Evolutionary conservation across 2,113 vertebrate species (phyloP).

Genomic region (Gasterosteus aculeatus): DNA sequence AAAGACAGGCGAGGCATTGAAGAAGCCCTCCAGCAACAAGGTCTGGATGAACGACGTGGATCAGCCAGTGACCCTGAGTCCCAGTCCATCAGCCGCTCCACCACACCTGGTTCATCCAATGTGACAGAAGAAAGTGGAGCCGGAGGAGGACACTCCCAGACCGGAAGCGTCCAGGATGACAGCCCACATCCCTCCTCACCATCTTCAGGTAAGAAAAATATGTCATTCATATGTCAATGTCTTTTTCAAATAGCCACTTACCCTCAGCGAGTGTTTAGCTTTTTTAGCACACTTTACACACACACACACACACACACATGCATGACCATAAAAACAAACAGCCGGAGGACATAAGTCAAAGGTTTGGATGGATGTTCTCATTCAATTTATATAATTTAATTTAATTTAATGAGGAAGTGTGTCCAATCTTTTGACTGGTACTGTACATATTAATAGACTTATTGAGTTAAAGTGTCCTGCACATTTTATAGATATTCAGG

Average conservation of each 20-base stretch:
- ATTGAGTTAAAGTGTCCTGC: background rate
- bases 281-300: conserved; percentile 34
- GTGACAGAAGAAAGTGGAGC: conserved; percentile 95
- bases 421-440: too few relatives aligned
- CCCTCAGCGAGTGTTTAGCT: conserved; percentile 65
- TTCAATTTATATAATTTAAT: too few relatives aligned
- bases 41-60: conserved; percentile 91
- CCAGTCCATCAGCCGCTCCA: conserved; percentile 97
- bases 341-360: background rate
- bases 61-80: conserved; percentile 98
- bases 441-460: background rate
- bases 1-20: conserved; percentile 90
- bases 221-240: conserved; percentile 55
- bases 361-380: too few relatives aligned
- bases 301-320: background rate
- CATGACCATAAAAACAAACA: background rate
- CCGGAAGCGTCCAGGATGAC: conserved; percentile 96
- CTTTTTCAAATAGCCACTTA: conserved; percentile 84
- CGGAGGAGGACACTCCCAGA: conserved; percentile 94
- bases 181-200: conserved; percentile 98
- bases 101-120: conserved; percentile 96
- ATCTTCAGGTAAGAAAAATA: conserved; percentile 89
- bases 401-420: too few relatives aligned
- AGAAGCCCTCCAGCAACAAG: conserved; percentile 85
- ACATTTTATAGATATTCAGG: background rate